phyloP scores from a whole-genome alignment of 2,113 vertebrate species.

The Lepisosteus osseus region DNA sequence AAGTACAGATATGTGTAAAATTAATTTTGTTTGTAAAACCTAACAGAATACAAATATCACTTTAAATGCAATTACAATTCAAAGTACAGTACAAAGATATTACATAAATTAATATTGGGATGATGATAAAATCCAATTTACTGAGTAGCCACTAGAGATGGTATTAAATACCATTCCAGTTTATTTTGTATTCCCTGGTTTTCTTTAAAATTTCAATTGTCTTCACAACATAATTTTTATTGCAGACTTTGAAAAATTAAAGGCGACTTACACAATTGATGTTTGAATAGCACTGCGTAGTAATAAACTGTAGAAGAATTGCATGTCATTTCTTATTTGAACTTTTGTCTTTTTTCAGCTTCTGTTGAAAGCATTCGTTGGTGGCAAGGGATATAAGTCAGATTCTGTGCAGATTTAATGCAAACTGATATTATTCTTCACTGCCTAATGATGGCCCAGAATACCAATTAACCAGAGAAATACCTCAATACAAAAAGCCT shows the following conservation, averaged over 20 bases:
- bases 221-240: conserved; percentile 34
- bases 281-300: conserved; percentile 47
- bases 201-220: conserved; percentile 35
- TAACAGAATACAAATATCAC: conserved; percentile 7
- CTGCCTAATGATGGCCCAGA: conserved; percentile 27
- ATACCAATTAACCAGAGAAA: conserved; percentile 18
- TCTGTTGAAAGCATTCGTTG: conserved; percentile 35
- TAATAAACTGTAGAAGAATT: conserved; percentile 45
- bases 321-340: conserved; percentile 49
- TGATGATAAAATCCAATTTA: conserved; percentile 40
- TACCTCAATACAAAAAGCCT: conserved; percentile 8
- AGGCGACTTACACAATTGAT: conserved; percentile 50
- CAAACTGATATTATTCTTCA: conserved; percentile 17
- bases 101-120: conserved; percentile 35
- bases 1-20: neutral
- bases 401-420: conserved; percentile 18
- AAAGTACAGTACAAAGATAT: conserved; percentile 18
- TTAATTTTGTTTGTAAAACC: no score
- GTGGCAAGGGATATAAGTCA: neutral
- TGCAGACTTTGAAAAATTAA: conserved; percentile 43
- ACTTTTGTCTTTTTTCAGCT: conserved; percentile 34
- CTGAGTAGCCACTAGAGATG: conserved; percentile 28
- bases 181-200: conserved; percentile 33
- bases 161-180: conserved; percentile 35
- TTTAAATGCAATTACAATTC: neutral